Base-by-base conservation (phyloP, 2,797 vertebrate genomes). In the Ctenopoma kingsleyae region DNA sequence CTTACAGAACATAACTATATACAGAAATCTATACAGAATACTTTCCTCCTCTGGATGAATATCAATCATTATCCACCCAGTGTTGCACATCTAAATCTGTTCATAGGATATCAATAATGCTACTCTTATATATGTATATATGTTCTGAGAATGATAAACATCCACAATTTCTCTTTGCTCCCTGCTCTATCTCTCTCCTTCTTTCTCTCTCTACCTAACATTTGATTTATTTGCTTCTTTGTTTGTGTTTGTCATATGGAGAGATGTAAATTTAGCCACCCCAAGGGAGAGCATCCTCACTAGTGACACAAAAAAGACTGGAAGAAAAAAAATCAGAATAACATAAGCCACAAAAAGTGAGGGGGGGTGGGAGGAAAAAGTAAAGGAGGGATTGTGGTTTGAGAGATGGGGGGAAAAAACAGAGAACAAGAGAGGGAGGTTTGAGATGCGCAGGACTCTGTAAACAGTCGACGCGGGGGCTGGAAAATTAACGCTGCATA, bases 401-500 rank as follows among this genome's bases (percentile, higher is more conserved):
- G 83, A 87, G 78, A 83, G 78, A 78, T 65, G 36, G 58, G 20
- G 8, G 16, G 57, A 50, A 17, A 13, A 15, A 41, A 22, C 15
- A 68, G 65, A 79, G 78, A 84, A 87, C 66, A 87, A 87, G 85
- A 84, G 76, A 85, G 47, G 65, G 73, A 84, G 83, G 83, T 89
- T 91, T 89, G 85, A 91, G 83, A 89, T 82, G 86, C 71, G 59
- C 84, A 89, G 90, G 89, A 92, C 90, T 91, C 85, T 89, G 91
- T 91, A 91, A 91, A 91, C 89, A 92, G 87, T 90, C 82, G 64
- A 84, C 61, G 83, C 82, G 83, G 90, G 85, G 92, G 91, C 85
- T 91, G 90, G 87, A 91, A 93, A 94, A 94, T 93, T 91, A 93
- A 89, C 87, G 85, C 84, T 92, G 91, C 91, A 93, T 93, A 92